Percentiles rank a stretch among this genome's conserved stretches.
phyloP scores from a whole-genome alignment of 2,797 vertebrate species.

The Myripristis murdjan region DNA sequence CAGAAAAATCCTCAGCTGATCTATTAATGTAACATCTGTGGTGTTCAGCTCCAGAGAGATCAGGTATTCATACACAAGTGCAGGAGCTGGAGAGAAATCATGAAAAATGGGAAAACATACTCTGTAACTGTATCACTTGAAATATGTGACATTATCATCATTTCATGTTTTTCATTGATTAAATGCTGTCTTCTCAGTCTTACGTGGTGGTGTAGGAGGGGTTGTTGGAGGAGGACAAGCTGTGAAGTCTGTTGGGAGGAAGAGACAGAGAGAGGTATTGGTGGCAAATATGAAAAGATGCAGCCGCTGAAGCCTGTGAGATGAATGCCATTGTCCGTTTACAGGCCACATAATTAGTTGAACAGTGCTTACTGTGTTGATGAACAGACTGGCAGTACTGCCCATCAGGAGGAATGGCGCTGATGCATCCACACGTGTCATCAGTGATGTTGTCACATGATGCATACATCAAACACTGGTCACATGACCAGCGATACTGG shows the following conservation, averaged over 20 bases:
- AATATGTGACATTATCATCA: constrained; percentile 17
- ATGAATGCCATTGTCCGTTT: no score
- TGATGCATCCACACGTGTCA: background rate
- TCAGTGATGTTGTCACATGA: constrained; percentile 30
- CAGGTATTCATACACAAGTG: no score
- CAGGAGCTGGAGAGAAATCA: background rate
- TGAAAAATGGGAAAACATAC: background rate
- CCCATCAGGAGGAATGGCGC: no score
- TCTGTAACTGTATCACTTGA: constrained; percentile 47
- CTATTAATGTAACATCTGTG: constrained; percentile 14
- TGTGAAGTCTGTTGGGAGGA: constrained; percentile 4
- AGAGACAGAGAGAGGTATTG: background rate
- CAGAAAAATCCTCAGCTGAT: constrained; percentile 25
- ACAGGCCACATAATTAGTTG: no score
- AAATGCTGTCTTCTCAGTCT: background rate
- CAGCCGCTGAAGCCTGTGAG: no score
- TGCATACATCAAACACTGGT: constrained; percentile 29
- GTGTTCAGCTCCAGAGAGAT: constrained; percentile 33
- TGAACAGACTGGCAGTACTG: constrained; percentile 73
- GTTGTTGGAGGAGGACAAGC: background rate
- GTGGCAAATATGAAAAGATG: background rate
- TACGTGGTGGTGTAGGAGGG: background rate
- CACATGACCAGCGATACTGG: constrained; percentile 21
- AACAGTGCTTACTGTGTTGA: constrained; percentile 39
- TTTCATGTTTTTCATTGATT: background rate